Conservation (phyloP, 2,113 vertebrate genomes). For the Electrona antarctica region DNA sequence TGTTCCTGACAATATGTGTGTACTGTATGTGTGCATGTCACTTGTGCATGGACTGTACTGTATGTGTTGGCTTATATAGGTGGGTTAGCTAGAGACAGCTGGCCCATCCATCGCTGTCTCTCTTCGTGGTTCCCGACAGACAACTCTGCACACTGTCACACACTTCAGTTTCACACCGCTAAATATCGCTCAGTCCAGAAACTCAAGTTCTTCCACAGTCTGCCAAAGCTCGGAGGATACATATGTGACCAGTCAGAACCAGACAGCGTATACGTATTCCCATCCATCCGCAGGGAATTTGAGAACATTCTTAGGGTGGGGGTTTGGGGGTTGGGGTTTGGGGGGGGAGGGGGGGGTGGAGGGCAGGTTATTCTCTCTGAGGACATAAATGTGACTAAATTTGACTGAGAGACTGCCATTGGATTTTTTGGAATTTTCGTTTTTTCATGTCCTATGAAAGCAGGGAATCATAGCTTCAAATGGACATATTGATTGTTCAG, state of each 20-base stretch:
- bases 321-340: no score
- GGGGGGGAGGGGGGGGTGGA: no score
- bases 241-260: conserved; percentile 39
- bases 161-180: conserved; percentile 48
- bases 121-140: conserved; percentile 16
- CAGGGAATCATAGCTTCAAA: no score
- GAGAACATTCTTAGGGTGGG: background rate
- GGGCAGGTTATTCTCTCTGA: conserved; percentile 25
- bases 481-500: no score
- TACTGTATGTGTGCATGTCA: conserved; percentile 1
- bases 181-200: conserved; percentile 22
- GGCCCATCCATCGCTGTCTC: background rate
- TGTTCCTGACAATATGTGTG: no score
- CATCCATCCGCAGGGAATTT: conserved; percentile 29
- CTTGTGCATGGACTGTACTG: background rate
- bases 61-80: background rate
- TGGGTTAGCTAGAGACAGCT: background rate
- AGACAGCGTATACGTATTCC: conserved; percentile 15
- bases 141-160: conserved; percentile 35
- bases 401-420: no score
- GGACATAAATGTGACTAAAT: no score
- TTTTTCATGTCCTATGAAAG: no score
- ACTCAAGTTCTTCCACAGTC: conserved; percentile 27
- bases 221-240: conserved; percentile 28
- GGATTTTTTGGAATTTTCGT: no score